Percentiles rank a stretch among this genome's conserved stretches.
Evolutionary conservation across 2,113 vertebrate species (phyloP).

Genomic region (Lichenostomus cassidix): DNA sequence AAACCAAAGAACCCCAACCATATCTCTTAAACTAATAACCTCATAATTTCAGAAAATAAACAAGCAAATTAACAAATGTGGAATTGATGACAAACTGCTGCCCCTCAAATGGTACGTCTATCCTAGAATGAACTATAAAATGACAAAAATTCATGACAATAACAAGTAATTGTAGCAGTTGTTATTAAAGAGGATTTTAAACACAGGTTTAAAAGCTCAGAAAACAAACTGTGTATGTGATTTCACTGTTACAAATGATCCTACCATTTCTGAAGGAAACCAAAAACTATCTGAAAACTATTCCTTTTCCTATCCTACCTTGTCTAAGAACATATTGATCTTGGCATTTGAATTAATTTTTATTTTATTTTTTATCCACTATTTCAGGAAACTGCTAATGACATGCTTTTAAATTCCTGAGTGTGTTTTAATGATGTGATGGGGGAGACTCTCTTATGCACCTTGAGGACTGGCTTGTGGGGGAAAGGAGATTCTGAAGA

Average conservation of each 20-base stretch:
- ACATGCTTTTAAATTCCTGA: neutral
- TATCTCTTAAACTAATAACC: neutral
- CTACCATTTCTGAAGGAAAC: neutral
- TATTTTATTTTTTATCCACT: conserved; percentile 9
- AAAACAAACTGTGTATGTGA: neutral
- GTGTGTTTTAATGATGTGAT: neutral
- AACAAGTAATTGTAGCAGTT: neutral
- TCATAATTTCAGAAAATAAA: neutral
- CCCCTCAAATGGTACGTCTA: neutral
- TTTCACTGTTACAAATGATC: neutral
- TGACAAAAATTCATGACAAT: rapidly evolving
- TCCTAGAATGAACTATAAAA: neutral
- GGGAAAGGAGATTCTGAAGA: neutral
- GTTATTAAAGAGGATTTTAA: neutral
- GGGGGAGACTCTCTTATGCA: neutral
- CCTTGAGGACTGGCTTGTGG: neutral
- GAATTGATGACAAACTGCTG: neutral
- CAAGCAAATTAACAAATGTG: neutral
- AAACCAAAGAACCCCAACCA: neutral
- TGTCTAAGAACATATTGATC: neutral
- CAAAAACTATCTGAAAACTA: neutral
- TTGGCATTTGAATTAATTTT: neutral
- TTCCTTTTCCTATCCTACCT: neutral
- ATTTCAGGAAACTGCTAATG: conserved; percentile 15
- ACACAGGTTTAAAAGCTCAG: neutral